These are phyloP conservation scores for Hypomecis atomaria DNA, from an alignment of 2,888 invertebrate species.

Conservation along the genomic window DNA sequence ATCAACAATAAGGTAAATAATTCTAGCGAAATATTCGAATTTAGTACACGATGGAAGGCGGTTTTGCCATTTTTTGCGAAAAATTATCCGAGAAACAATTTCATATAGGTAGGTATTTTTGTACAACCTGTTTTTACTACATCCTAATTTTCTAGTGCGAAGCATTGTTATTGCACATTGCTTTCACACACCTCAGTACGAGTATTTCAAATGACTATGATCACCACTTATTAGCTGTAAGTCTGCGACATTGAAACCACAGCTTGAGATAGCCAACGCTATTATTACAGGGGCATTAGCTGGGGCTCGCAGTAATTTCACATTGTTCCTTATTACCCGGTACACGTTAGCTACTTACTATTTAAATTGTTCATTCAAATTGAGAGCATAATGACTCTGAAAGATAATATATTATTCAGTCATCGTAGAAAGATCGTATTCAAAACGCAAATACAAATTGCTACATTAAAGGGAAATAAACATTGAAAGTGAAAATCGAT, in stretches of 20 bases:
- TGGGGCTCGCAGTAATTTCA: constrained; percentile 21
- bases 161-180: constrained; percentile 7
- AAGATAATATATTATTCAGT: constrained; percentile 2
- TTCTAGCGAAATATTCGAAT: too few species aligned
- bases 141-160: background rate
- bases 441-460: constrained; percentile 1
- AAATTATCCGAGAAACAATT: too few species aligned
- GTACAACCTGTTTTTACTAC: background rate
- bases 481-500: constrained; percentile 37
- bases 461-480: constrained; percentile 31
- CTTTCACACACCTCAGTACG: constrained; percentile 7
- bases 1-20: too few species aligned
- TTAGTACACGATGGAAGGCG: too few species aligned
- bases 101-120: too few species aligned
- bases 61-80: too few species aligned
- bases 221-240: constrained; percentile 13
- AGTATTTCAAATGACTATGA: constrained; percentile 14
- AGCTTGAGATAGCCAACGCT: constrained; percentile 15
- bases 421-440: background rate
- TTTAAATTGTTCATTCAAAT: constrained; percentile 22
- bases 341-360: constrained; percentile 18
- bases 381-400: constrained; percentile 14
- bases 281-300: constrained; percentile 27
- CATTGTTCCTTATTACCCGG: constrained; percentile 23
- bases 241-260: constrained; percentile 25